Evolutionary conservation across 1,140 invertebrate species (phyloP), one percentile per base, ranked within the genome.

Genomic region (Drosophila erecta): DNA sequence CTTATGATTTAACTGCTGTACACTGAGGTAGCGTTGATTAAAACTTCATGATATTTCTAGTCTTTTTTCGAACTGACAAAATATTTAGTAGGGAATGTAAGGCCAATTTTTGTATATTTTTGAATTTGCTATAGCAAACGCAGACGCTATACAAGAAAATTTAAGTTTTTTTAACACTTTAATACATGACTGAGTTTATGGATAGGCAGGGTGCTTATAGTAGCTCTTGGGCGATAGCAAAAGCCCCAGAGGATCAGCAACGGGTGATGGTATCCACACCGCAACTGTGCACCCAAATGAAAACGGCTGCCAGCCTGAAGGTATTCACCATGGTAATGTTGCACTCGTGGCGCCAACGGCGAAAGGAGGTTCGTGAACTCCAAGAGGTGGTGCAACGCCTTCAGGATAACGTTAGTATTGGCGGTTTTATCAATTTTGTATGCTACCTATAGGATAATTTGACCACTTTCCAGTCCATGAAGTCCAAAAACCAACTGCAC

Each of bases 321-420:
- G 50, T 90, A 15, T 81, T 92, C 7, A 69, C 81, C 3, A 65
- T 57, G 12, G 51, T 91, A 12, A 77, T 92, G 76, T 38, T 92
- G 20, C 54, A 81, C 30, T 69, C 76, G 5, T 92, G 90, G 90
- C 84, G 90, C 0, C 69, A 69, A 6, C 11, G 90, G 10, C 71
- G 84, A 0, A 70, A 72, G 15, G 79, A 92, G 17, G 75, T 90
- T 1, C 74, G 41, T 1, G 17, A 58, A 4, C 41, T 92, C n/a
- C 60, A 74, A 20, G 6, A 74, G n/a, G 40, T 50, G 0, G 51
- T 90, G 1, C 43, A 77, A 5, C 14, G 33, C 1, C 65, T 92
- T 0, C 44, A 81, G 37, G 46, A 15, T 14, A 53, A 41, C 2
- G 90, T 92, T 37, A 74, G 79, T 76, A 30, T 7, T 30, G 27